Base-by-base conservation (phyloP, 2,797 vertebrate species). In the Phalloptychus januarius region DNA sequence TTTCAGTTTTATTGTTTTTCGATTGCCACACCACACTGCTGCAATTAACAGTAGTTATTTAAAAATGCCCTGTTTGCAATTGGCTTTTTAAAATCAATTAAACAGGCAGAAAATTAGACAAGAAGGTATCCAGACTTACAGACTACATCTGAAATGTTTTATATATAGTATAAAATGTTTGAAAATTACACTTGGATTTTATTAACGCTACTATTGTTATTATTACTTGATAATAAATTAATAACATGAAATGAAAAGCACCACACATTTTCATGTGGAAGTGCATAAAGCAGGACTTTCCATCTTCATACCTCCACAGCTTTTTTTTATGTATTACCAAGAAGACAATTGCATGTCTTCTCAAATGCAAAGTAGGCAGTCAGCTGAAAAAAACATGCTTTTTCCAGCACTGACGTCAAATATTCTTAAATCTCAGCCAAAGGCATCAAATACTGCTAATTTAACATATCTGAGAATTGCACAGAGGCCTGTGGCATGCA, bases 1-100 rank as follows among this genome's bases (percentile, higher is more conserved):
- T 85, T 83, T 78, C 65, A 75, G 4, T 73, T 70, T 23, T 5
- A n/a, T 42, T 81, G 61, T 74, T 79, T 73, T 77, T 65, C 4
- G 75, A 72, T 79, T 25, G 11, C 10, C 20, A 40, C 65, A 42
- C 2, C 13, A 7, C 36, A 40, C 20, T 40, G 36, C 18, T 25
- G 63, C 63, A n/a, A 20, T 40, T 67, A 25, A 40, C 63, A 28
- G 33, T 65, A 65, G 33, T 38, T 65, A 33, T 63, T 63, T 36
- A 63, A 36, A 67, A 67, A 67, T 40, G 20, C 38, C 20, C 36
- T 1, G 23, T 67, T 67, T 67, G 36, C 6, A 40, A 40, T 25
- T 67, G 23, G 20, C 36, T 67, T 31, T n/a, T 15, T 67, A 33
- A 36, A 75, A 44, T 18, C 45, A 13, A 23, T 63, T 13, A 25